Evolutionary conservation across 2,888 invertebrate species (phyloP).

Genomic region (Tetragonisca angustula): DNA sequence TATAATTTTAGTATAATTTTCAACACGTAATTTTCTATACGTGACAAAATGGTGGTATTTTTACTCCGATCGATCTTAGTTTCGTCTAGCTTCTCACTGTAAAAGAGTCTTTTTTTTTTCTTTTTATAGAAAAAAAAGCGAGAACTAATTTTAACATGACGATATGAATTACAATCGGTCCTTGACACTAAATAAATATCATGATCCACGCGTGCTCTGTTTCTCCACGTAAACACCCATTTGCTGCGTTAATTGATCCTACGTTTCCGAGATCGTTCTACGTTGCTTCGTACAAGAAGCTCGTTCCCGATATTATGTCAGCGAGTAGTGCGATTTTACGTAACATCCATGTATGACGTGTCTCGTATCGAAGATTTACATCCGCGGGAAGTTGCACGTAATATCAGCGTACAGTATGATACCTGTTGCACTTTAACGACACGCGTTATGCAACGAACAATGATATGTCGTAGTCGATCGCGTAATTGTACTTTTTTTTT

Average conservation of each 20-base stretch:
- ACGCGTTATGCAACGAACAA: conserved; percentile 16
- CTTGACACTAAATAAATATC: neutral
- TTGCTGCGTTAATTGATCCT: neutral
- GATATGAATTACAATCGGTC: neutral
- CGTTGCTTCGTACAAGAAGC: neutral
- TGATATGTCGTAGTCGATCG: conserved; percentile 1
- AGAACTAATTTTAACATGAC: neutral
- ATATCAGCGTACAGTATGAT: conserved; percentile 1
- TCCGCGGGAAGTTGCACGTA: conserved; percentile 22
- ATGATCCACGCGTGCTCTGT: neutral
- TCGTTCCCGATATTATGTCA: conserved; percentile 33
- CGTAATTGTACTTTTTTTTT: conserved; percentile 3
- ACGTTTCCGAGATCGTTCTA: neutral
- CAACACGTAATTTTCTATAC: too few relatives aligned
- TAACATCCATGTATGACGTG: conserved; percentile 26
- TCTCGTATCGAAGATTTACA: conserved; percentile 3
- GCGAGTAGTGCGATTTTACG: conserved; percentile 20
- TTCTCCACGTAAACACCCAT: too few relatives aligned
- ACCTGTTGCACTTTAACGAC: conserved; percentile 34
- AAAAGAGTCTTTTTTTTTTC: neutral
- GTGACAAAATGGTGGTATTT: too few relatives aligned
- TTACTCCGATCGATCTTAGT: too few relatives aligned
- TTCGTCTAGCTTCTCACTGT: neutral
- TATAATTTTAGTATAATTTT: too few relatives aligned
- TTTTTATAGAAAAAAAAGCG: neutral